A percentile compares a stretch with the other conserved stretches of the same genome.
These are phyloP conservation scores for Papilio aristodemus DNA, from an alignment of 1,140 invertebrate species.

Conservation along the genomic window DNA sequence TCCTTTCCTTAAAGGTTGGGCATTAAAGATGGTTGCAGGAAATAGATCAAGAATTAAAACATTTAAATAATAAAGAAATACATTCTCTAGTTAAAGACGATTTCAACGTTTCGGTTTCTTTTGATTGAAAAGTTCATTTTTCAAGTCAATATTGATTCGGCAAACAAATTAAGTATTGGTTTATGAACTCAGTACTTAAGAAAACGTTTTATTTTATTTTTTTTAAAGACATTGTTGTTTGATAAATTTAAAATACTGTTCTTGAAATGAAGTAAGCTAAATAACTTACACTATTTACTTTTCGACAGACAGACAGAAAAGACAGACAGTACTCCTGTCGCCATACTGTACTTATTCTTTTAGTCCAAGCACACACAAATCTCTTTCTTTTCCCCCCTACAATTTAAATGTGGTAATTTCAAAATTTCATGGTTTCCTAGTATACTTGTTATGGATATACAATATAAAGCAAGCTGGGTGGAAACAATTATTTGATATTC, in stretches of 20 bases:
- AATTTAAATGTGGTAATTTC: not conserved
- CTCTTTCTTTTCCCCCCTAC: not conserved
- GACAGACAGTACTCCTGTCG: too few relatives aligned
- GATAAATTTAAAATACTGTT: too few relatives aligned
- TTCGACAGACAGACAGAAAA: too few relatives aligned
- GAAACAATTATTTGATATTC: conserved; percentile 60
- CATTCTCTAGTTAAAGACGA: not conserved
- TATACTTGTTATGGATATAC: not conserved
- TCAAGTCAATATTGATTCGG: not conserved
- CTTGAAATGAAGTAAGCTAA: too few relatives aligned
- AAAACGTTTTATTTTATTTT: too few relatives aligned
- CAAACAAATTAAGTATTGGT: conserved; percentile 13
- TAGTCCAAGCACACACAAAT: too few relatives aligned
- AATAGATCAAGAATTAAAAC: too few relatives aligned
- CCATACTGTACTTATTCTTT: too few relatives aligned
- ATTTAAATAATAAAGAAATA: not conserved
- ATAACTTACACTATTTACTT: too few relatives aligned
- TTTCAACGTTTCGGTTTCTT: conserved; percentile 17
- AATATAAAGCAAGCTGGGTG: conserved; percentile 31
- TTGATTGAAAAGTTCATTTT: not conserved
- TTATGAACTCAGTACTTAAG: not conserved
- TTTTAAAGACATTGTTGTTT: too few relatives aligned
- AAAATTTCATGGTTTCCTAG: conserved; percentile 3
- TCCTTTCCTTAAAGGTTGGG: too few relatives aligned
- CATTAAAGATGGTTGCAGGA: too few relatives aligned